Evolutionary conservation across 2,113 vertebrate genomes (phyloP), one percentile per base, ranked within the genome.

Genomic region (Lathamus discolor): DNA sequence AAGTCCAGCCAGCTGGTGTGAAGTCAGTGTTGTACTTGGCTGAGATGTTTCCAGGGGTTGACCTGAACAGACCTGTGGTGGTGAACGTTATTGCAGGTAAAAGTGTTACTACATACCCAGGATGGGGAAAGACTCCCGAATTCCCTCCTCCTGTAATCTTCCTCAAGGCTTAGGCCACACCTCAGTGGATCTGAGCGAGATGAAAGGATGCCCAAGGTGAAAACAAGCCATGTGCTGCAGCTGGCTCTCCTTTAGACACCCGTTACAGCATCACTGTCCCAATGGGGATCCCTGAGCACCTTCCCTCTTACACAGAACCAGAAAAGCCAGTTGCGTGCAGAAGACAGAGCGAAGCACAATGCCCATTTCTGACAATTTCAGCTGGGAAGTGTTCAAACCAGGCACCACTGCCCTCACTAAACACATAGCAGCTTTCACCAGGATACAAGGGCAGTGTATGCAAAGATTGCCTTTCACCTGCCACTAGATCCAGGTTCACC

Each of bases 41-140:
- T 0, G 96, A 98, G 94, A 97, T 77, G 52, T 97, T 97, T 67
- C 96, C 96, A 92, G 93, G 92, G 57, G 92, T 96, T 94, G 96
- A 92, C 64, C 87, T 95, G 85, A 98, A 98, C 64, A 97, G 25
- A 83, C 89, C 97, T 97, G 92, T 1, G 6, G 46, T 33, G 44
- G 54, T 59, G 63, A 92, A 79, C 24, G 70, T 90, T 91, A 92
- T 77, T 81, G 64, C 81, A 94, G 74, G 24, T 20, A 94, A 13
- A 93, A 70, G 19, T 18, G 33, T 88, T 95, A 67, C 39, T 17
- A 31, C 62, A 76, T 13, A 19, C 37, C 10, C 12, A 48, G 17
- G 49, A 84, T 92, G 94, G 79, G 27, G 91, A 97, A 91, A 96
- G 83, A 51, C 17, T 23, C 2, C 18, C 17, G 0, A 22, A 57